A percentile compares a stretch with the other conserved stretches of the same genome.
Evolutionary conservation across 2,888 invertebrate genomes (phyloP).

Genomic region (Syrphus vitripennis): DNA sequence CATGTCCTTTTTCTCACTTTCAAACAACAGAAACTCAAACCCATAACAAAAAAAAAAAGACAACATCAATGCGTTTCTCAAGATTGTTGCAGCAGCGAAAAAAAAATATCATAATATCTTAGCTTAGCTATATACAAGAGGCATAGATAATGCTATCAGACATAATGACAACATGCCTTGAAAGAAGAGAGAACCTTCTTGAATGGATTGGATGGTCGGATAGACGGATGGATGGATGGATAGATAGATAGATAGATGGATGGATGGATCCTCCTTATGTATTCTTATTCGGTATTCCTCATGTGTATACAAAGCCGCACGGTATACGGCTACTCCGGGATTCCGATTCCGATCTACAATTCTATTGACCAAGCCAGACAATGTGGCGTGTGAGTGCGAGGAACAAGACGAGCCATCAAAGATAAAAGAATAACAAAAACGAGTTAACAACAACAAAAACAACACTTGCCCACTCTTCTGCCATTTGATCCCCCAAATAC

Average conservation of each 20-base stretch:
- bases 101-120: constrained; percentile 9
- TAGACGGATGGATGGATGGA: constrained; percentile 26
- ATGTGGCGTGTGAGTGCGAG: constrained; percentile 66
- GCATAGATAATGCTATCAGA: constrained; percentile 67
- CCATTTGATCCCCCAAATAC: constrained; percentile 69
- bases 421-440: constrained; percentile 24
- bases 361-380: constrained; percentile 71
- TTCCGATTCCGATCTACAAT: constrained; percentile 62
- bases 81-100: constrained; percentile 25
- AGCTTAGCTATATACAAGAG: constrained; percentile 14
- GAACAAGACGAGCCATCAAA: constrained; percentile 45
- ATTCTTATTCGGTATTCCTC: constrained; percentile 44
- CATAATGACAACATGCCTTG: constrained; percentile 58
- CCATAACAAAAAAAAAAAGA: neutral
- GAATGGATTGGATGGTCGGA: constrained; percentile 58
- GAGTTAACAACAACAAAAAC: constrained; percentile 45
- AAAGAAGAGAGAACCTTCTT: constrained; percentile 54
- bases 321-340: constrained; percentile 16
- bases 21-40: neutral
- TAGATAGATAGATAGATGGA: too few relatives aligned
- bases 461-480: constrained; percentile 41
- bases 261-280: constrained; percentile 45
- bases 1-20: constrained; percentile 45
- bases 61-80: constrained; percentile 44
- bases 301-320: constrained; percentile 30